A percentile compares a stretch with the other conserved stretches of the same genome.
These are phyloP conservation scores for Crenichthys baileyi DNA, from an alignment of 2,797 vertebrate genomes.

Conservation along the genomic window DNA sequence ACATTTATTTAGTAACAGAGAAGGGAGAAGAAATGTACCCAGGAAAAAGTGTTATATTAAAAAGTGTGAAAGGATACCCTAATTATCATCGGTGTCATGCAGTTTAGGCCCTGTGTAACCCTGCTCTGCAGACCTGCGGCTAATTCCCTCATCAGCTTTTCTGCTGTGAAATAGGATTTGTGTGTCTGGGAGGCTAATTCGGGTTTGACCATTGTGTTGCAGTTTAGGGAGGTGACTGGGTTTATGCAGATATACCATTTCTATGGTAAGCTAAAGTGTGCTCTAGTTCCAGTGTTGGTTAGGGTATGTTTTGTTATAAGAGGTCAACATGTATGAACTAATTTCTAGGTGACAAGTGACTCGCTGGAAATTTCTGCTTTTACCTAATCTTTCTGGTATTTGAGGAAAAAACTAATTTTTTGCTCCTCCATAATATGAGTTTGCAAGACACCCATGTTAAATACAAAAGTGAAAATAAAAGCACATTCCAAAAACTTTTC, in stretches of 20 bases:
- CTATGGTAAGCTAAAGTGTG: neutral
- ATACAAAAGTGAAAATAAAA: neutral
- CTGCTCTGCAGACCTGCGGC: constrained; percentile 15
- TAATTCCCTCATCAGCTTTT: constrained; percentile 30
- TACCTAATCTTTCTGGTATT: neutral
- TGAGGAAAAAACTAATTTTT: neutral
- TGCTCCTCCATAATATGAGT: neutral
- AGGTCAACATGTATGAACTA: neutral
- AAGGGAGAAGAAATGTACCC: neutral
- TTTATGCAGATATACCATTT: neutral
- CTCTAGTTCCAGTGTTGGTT: neutral
- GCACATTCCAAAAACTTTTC: neutral
- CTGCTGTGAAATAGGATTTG: neutral
- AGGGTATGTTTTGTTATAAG: neutral
- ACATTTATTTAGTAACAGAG: neutral
- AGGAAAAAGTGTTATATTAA: neutral
- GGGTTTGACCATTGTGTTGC: constrained; percentile 2
- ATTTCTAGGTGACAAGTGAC: neutral
- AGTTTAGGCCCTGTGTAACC: neutral
- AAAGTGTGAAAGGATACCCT: neutral
- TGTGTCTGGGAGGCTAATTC: neutral
- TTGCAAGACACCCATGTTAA: neutral
- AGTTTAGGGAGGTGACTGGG: neutral
- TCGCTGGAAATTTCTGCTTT: neutral
- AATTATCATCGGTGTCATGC: neutral